Evolutionary conservation across 1,140 invertebrate genomes (phyloP), one percentile per base, ranked within the genome.

Genomic region (Drosophila bocki): DNA sequence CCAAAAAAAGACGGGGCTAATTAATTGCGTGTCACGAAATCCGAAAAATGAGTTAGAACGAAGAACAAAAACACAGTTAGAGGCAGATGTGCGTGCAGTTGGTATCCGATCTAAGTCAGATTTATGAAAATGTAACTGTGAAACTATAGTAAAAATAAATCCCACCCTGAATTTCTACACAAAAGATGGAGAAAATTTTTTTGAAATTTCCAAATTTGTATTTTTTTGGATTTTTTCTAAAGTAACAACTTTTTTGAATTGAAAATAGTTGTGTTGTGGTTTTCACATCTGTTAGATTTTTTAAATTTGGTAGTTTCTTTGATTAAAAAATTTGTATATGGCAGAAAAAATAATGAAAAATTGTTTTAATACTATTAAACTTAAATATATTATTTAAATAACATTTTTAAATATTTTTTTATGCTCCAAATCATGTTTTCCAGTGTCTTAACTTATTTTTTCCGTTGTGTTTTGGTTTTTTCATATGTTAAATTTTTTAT

Each of bases 11-110:
- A 42, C 7, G 13, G 5, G 65, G 13, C 29, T 67, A 67, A 76
- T 76, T 76, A 67, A 76, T 47, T 70, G 67, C 67, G 63, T 68
- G 63, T 45, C 67, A 56, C 65, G 65, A 35, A 41, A 56, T n/a
- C 12, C 48, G 32, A 22, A 60, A 53, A 41, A n/a, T 7, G 26
- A 22, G 37, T 22, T 45, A 12, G 12, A 57, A 22, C 9, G 1
- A 53, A 53, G 32, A 53, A 19, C 32, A 26, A 33, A 51, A 35
- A 13, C 74, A 75, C 71, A 74, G 71, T 75, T 56, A 74, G 26
- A 32, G 62, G 5, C 47, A 53, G 65, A 51, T 32, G 29, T 39
- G 32, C 11, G 48, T 44, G 29, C 29, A 17, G 48, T 32, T 32
- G 15, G 22, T 26, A 26, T 48, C 13, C 13, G 13, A n/a, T 50